phyloP scores from a whole-genome alignment of 2,113 vertebrate genomes.

The Psilopsiagon aurifrons region DNA sequence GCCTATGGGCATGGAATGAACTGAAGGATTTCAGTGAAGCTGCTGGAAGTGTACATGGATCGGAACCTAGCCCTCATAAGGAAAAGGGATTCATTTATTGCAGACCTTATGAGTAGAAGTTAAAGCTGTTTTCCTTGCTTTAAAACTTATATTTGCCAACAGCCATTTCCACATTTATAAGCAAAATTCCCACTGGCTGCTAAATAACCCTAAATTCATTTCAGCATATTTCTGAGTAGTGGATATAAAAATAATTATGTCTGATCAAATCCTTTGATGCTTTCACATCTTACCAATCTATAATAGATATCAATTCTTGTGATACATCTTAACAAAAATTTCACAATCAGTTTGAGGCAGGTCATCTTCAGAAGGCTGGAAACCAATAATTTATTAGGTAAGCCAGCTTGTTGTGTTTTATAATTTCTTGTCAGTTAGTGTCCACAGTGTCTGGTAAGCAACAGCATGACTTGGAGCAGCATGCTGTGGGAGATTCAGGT shows the following conservation, averaged over 20 bases:
- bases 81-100: conserved; percentile 17
- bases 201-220: conserved; percentile 79
- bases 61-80: not conserved
- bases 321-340: conserved; percentile 65
- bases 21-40: not conserved
- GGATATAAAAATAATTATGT: conserved; percentile 76
- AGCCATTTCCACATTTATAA: conserved; percentile 78
- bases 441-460: not conserved
- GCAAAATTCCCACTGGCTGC: conserved; percentile 71
- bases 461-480: not conserved
- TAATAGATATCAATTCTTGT: conserved; percentile 67
- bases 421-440: conserved; percentile 24
- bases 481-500: not conserved
- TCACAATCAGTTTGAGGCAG: not conserved
- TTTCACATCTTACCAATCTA: conserved; percentile 70
- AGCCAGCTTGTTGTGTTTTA: conserved; percentile 8
- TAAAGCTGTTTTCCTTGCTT: conserved; percentile 70
- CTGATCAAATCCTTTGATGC: conserved; percentile 76
- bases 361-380: conserved; percentile 26
- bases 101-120: not conserved
- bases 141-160: conserved; percentile 70
- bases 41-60: not conserved
- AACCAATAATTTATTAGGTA: conserved; percentile 17
- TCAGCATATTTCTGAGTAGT: conserved; percentile 68
- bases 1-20: not conserved